Evolutionary conservation across 2,797 vertebrate genomes (phyloP).

Genomic region (Anas bahamensis): DNA sequence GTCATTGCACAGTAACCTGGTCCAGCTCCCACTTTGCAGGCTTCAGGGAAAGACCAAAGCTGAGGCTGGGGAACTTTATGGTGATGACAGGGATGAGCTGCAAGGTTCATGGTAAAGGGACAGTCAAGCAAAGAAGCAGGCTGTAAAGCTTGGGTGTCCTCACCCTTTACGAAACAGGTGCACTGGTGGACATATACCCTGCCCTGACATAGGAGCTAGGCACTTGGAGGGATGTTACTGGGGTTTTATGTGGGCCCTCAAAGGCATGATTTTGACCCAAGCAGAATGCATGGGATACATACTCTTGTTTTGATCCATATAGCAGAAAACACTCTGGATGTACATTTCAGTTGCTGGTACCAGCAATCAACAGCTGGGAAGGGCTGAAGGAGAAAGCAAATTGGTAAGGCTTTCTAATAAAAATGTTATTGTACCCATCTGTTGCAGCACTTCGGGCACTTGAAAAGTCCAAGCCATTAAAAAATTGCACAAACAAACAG

Average conservation of each 20-base stretch:
- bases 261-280: background rate
- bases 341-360: background rate
- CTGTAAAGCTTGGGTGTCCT: background rate
- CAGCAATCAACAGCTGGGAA: background rate
- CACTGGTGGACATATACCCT: too few species aligned
- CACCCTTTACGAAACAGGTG: background rate
- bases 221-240: background rate
- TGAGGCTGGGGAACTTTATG: background rate
- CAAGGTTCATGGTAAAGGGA: fast-evolving
- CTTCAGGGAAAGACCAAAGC: background rate
- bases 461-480: slow-evolving; percentile 33
- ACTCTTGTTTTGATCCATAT: background rate
- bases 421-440: background rate
- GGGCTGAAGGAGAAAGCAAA: background rate
- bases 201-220: fast-evolving
- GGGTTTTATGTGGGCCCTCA: fast-evolving
- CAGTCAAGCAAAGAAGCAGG: background rate
- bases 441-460: background rate
- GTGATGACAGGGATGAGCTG: background rate
- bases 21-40: background rate
- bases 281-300: background rate
- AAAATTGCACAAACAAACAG: background rate
- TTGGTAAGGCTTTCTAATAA: background rate
- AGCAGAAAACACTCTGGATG: background rate
- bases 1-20: background rate